These are phyloP conservation scores for Dipodomys stephensi DNA, from an alignment of 2,113 vertebrate genomes.

Conservation along the genomic window DNA sequence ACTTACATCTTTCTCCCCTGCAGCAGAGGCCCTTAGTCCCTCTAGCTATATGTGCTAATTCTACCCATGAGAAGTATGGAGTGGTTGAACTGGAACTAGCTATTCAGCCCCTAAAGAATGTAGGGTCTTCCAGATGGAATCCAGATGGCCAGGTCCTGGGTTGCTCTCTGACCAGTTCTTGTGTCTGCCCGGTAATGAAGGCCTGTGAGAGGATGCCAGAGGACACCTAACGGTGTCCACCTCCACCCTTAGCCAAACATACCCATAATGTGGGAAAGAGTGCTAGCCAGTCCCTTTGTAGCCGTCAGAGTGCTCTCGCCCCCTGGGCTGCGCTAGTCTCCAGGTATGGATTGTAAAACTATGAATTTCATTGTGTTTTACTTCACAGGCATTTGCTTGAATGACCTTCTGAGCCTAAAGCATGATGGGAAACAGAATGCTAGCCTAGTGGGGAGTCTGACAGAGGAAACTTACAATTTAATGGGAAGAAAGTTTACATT, in stretches of 20 bases:
- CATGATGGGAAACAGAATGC: background rate
- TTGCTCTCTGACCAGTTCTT: too few species aligned
- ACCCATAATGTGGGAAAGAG: background rate
- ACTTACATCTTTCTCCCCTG: background rate
- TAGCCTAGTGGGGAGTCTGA: background rate
- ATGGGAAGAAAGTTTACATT: background rate
- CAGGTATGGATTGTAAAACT: background rate
- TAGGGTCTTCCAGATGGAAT: background rate
- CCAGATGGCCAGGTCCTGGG: background rate
- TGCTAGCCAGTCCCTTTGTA: background rate
- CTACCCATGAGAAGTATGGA: background rate
- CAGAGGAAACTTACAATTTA: background rate
- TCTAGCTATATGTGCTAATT: background rate
- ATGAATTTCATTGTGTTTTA: background rate
- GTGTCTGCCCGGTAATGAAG: background rate
- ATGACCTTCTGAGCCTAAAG: background rate
- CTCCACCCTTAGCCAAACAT: background rate
- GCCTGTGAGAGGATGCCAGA: background rate
- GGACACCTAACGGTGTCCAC: background rate
- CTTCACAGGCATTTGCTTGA: constrained; percentile 42
- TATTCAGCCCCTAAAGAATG: background rate
- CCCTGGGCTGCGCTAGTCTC: background rate
- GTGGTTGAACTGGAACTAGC: background rate
- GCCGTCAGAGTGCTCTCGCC: background rate
- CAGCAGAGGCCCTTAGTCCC: background rate